These are phyloP conservation scores for Arothron firmamentum DNA, from an alignment of 2,113 vertebrate genomes.

Conservation along the genomic window DNA sequence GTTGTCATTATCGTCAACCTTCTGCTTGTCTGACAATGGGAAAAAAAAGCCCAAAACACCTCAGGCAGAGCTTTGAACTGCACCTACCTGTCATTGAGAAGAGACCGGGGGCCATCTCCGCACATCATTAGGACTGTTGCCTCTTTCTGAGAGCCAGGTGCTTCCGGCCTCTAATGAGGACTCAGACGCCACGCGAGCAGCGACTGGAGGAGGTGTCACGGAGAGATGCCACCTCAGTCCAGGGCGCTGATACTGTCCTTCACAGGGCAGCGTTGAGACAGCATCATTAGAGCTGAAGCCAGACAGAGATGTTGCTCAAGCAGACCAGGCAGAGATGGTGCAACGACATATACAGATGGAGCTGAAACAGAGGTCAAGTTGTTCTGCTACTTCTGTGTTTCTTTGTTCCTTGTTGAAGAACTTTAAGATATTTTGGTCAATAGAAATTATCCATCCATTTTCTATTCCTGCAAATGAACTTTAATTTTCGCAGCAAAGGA, in stretches of 20 bases:
- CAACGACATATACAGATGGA: conserved; percentile 41
- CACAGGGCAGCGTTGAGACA: conserved; percentile 34
- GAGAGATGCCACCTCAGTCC: conserved; percentile 40
- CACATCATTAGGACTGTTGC: conserved; percentile 64
- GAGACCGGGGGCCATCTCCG: conserved; percentile 48
- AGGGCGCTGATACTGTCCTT: conserved; percentile 50
- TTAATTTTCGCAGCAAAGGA: too few species aligned
- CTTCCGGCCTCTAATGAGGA: conserved; percentile 70
- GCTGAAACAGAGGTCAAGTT: conserved; percentile 21
- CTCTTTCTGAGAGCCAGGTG: conserved; percentile 61
- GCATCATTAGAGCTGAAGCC: conserved; percentile 63
- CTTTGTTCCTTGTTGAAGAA: conserved; percentile 25
- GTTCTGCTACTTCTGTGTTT: conserved; percentile 16
- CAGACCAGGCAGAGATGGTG: conserved; percentile 25
- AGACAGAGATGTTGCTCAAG: conserved; percentile 24
- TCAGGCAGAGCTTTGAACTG: conserved; percentile 41
- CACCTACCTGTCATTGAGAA: conserved; percentile 43
- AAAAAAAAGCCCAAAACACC: background rate
- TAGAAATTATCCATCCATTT: too few species aligned
- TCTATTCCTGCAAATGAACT: too few species aligned
- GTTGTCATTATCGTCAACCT: conserved; percentile 47
- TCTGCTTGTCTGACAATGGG: conserved; percentile 30
- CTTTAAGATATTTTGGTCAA: conserved; percentile 8
- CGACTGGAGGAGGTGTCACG: conserved; percentile 59
- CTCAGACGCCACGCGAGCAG: conserved; percentile 52